These are phyloP conservation scores for Enteromius radiatus DNA, from an alignment of 2,797 vertebrate genomes.

Conservation along the genomic window DNA sequence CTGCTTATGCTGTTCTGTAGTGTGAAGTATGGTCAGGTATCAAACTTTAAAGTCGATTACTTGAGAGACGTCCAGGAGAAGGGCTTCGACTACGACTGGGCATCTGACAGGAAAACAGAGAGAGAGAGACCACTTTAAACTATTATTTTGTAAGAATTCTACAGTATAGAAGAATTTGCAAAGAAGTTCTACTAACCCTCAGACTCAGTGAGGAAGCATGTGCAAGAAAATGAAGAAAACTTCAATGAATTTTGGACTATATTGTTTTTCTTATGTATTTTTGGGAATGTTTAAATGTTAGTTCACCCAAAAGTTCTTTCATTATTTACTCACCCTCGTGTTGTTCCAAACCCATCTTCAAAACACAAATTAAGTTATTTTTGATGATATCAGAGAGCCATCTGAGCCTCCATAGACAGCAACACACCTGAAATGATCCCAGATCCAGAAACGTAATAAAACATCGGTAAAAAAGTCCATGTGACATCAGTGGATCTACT, in stretches of 20 bases:
- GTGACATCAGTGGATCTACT: too few relatives aligned
- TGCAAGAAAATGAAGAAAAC: constrained; percentile 40
- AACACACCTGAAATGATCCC: too few relatives aligned
- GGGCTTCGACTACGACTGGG: constrained; percentile 71
- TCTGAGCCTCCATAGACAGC: too few relatives aligned
- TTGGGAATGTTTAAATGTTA: neutral
- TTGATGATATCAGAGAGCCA: too few relatives aligned
- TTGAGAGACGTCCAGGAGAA: constrained; percentile 72
- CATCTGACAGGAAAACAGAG: constrained; percentile 61
- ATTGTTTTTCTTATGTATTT: neutral
- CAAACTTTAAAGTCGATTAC: constrained; percentile 70
- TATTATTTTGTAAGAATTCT: neutral
- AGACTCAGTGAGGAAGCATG: constrained; percentile 52
- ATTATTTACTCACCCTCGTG: neutral
- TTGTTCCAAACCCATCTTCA: neutral
- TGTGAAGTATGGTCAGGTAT: constrained; percentile 21
- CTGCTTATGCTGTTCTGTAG: constrained; percentile 14
- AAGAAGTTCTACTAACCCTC: constrained; percentile 62
- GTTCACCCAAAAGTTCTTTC: neutral
- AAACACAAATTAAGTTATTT: neutral
- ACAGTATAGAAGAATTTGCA: neutral
- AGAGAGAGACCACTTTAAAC: neutral
- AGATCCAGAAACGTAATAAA: too few relatives aligned
- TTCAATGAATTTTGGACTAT: constrained; percentile 8
- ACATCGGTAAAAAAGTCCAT: too few relatives aligned